These are phyloP conservation scores for Ophthalmolycus amberensis DNA, from an alignment of 2,113 vertebrate species.

Conservation along the genomic window DNA sequence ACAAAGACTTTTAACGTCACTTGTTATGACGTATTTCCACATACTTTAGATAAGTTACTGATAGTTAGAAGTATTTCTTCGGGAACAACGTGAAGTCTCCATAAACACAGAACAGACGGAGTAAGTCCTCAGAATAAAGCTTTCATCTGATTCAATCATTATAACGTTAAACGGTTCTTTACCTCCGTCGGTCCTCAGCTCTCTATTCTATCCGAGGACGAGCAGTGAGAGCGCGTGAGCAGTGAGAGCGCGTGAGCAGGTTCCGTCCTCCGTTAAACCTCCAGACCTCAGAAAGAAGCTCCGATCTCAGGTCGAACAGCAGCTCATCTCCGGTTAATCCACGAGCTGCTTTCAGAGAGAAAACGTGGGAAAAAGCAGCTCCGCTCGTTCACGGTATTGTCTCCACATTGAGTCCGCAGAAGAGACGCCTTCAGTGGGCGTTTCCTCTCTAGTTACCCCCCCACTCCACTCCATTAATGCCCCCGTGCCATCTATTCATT, in stretches of 20 bases:
- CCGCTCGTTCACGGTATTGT: constrained; percentile 1
- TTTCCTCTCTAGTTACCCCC: constrained; percentile 11
- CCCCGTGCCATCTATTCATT: constrained; percentile 16
- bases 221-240: not conserved
- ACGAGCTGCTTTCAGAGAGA: not conserved
- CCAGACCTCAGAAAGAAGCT: no score
- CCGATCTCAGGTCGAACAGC: no score
- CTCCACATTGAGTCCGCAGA: not conserved
- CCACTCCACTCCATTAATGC: not conserved
- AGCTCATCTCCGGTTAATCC: not conserved
- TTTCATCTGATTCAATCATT: no score
- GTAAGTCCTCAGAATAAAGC: no score
- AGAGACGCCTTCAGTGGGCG: constrained; percentile 54
- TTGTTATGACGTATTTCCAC: not conserved
- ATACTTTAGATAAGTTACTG: not conserved
- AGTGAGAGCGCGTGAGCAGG: no score
- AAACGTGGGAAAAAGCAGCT: constrained; percentile 37
- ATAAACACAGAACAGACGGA: not conserved
- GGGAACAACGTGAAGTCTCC: no score
- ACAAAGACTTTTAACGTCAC: not conserved
- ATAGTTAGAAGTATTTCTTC: no score
- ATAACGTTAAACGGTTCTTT: not conserved
- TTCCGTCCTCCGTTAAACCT: not conserved
- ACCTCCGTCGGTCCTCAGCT: not conserved
- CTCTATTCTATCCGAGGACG: not conserved